phyloP scores from a whole-genome alignment of 2,888 invertebrate species.

The Tineola bisselliella region DNA sequence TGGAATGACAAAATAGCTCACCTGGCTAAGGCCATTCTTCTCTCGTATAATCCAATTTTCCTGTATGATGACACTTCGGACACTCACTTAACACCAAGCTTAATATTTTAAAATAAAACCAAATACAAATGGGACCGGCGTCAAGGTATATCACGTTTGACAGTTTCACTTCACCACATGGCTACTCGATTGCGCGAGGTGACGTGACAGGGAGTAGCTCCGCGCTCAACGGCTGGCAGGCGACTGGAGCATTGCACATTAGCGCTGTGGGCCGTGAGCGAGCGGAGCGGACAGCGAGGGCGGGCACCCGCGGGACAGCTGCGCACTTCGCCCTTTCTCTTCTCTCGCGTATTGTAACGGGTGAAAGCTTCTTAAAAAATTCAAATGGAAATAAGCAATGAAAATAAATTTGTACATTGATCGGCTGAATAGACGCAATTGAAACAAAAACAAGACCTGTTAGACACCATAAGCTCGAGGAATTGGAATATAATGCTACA shows the following conservation, averaged over 20 bases:
- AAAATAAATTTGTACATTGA: not conserved
- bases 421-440: not conserved
- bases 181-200: conserved; percentile 42
- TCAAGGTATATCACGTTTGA: conserved; percentile 59
- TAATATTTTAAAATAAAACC: conserved; percentile 34
- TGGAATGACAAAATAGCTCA: conserved; percentile 55
- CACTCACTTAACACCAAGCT: conserved; percentile 48
- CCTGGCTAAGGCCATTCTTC: conserved; percentile 68
- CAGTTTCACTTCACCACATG: conserved; percentile 68
- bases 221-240: conserved; percentile 48
- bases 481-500: not conserved
- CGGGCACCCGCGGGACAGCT: conserved; percentile 60
- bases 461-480: not conserved
- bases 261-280: conserved; percentile 25
- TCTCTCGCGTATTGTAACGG: conserved; percentile 23
- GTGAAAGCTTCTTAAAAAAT: conserved; percentile 44
- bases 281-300: conserved; percentile 28
- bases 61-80: conserved; percentile 50
- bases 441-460: not conserved
- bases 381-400: conserved; percentile 2
- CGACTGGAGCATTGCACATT: conserved; percentile 34
- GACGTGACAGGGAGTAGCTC: conserved; percentile 41
- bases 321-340: conserved; percentile 52
- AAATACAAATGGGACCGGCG: conserved; percentile 29
- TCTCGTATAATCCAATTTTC: conserved; percentile 66